These are phyloP conservation scores for Neostethus bicornis DNA, from an alignment of 2,797 vertebrate genomes.

Conservation along the genomic window DNA sequence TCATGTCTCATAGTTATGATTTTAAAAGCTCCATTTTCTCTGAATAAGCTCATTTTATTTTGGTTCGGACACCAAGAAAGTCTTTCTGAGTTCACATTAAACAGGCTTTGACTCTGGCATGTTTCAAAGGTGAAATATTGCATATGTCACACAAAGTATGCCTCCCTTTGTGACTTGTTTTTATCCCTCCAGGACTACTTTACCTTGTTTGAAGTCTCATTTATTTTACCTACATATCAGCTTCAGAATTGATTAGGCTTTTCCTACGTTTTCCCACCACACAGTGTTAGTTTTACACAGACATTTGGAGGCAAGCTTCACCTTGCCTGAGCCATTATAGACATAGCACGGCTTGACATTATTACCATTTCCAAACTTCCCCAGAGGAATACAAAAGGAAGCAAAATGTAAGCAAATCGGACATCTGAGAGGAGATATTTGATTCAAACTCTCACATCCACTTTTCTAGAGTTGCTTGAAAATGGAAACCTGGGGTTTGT, in stretches of 20 bases:
- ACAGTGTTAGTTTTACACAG: constrained; percentile 67
- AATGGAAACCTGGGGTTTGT: constrained; percentile 75
- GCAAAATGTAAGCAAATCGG: constrained; percentile 74
- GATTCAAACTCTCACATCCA: constrained; percentile 77
- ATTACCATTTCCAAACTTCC: constrained; percentile 71
- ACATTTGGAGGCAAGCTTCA: constrained; percentile 66
- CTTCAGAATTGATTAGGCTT: constrained; percentile 79
- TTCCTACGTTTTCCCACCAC: constrained; percentile 62
- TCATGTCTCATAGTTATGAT: constrained; percentile 42
- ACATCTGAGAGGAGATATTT: constrained; percentile 75
- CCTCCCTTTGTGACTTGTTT: constrained; percentile 67
- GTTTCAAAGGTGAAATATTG: constrained; percentile 67
- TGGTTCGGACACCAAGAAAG: constrained; percentile 71
- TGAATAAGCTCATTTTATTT: constrained; percentile 76
- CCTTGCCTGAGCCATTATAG: constrained; percentile 62
- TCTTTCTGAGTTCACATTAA: constrained; percentile 67
- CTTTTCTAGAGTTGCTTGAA: constrained; percentile 67
- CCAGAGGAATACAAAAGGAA: constrained; percentile 70
- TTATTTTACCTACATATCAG: constrained; percentile 80
- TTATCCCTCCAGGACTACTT: constrained; percentile 70
- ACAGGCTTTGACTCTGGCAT: constrained; percentile 58
- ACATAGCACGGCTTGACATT: constrained; percentile 68
- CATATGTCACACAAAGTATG: constrained; percentile 61
- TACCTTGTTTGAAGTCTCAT: constrained; percentile 80
- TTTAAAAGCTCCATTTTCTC: constrained; percentile 63